Conservation (phyloP, 2,888 invertebrate genomes). For the Cremastinae sp. region DNA sequence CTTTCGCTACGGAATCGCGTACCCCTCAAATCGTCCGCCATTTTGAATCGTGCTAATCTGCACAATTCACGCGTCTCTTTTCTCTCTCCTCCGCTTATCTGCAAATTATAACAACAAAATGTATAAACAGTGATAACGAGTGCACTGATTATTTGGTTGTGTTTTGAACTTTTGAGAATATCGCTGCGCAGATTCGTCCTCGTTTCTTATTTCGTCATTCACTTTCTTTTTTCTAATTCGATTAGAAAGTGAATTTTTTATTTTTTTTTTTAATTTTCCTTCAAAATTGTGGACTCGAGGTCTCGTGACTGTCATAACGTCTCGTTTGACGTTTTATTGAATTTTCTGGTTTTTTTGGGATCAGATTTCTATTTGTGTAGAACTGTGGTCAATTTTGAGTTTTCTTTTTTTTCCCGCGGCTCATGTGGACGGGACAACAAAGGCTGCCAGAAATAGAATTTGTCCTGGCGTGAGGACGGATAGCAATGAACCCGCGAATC, state of each 20-base stretch:
- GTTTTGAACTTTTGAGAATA: neutral
- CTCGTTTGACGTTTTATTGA: too few relatives aligned
- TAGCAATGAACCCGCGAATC: conserved; percentile 50
- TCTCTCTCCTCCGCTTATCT: conserved; percentile 28
- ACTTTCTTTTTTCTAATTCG: too few relatives aligned
- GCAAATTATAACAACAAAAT: conserved; percentile 25
- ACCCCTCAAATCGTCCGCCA: neutral
- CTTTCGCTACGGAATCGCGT: too few relatives aligned
- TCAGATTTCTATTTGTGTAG: too few relatives aligned
- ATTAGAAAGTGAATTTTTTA: neutral
- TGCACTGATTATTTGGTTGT: neutral
- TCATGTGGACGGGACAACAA: conserved; percentile 37
- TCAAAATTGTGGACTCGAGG: too few relatives aligned
- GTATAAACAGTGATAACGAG: conserved; percentile 26
- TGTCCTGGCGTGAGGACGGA: conserved; percentile 40
- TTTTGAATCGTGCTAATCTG: conserved; percentile 18
- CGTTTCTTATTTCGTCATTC: neutral
- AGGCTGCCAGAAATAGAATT: conserved; percentile 44
- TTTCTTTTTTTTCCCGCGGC: neutral
- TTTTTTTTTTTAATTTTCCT: too few relatives aligned
- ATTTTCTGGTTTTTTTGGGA: too few relatives aligned
- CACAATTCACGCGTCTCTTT: neutral
- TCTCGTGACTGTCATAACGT: too few relatives aligned
- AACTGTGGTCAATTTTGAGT: neutral
- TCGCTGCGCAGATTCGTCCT: conserved; percentile 22